Conservation (phyloP, 1,140 invertebrate species). For the Nephotettix cincticeps region DNA sequence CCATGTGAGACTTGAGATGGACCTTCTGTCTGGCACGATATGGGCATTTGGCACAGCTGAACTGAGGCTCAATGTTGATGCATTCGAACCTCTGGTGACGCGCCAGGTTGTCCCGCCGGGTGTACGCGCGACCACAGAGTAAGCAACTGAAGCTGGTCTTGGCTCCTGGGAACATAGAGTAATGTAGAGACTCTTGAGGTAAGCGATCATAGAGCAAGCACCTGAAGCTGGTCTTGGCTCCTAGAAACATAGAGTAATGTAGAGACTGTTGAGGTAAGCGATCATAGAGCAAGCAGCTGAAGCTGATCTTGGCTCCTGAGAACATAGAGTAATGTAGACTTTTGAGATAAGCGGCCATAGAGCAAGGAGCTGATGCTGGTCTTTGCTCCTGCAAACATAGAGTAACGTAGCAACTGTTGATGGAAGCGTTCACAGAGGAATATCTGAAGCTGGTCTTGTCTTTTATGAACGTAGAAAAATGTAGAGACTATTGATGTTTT, state of each 20-base stretch:
- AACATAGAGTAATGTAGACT: not conserved
- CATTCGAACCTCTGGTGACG: conserved; percentile 56
- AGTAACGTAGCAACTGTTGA: not conserved
- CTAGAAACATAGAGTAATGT: too few relatives aligned
- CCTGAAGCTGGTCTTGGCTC: too few relatives aligned
- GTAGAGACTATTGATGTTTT: too few relatives aligned
- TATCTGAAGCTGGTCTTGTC: too few relatives aligned
- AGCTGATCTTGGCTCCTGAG: too few relatives aligned
- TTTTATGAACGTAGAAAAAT: too few relatives aligned
- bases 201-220: too few relatives aligned
- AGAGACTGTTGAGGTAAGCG: not conserved
- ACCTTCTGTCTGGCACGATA: conserved; percentile 40
- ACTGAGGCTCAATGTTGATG: conserved; percentile 50
- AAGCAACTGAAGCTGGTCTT: not conserved
- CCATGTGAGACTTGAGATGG: conserved; percentile 56
- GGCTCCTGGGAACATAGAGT: too few relatives aligned
- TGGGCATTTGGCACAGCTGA: conserved; percentile 47
- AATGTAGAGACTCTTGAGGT: too few relatives aligned
- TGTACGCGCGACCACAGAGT: conserved; percentile 52
- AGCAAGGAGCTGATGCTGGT: too few relatives aligned
- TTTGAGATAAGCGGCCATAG: not conserved
- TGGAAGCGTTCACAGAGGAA: too few relatives aligned
- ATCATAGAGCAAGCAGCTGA: too few relatives aligned
- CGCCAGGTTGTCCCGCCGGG: conserved; percentile 52
- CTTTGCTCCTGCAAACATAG: not conserved